Percentiles rank a stretch among this genome's conserved stretches.
Conservation (phyloP, 2,113 vertebrate genomes). For the Odontesthes bonariensis region DNA sequence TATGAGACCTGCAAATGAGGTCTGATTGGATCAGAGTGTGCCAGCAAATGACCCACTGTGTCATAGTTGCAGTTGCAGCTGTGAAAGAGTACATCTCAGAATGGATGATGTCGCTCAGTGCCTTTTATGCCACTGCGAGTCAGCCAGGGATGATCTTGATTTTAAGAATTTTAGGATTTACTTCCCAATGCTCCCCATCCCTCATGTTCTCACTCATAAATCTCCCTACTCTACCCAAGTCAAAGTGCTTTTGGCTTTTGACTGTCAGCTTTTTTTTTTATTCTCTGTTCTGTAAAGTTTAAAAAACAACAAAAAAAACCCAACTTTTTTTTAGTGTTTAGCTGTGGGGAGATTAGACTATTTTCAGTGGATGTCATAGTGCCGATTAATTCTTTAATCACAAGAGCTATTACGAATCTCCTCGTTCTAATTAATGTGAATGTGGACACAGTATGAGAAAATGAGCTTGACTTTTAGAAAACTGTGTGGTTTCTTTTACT, state of each 20-base stretch:
- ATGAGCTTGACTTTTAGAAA: conserved; percentile 6
- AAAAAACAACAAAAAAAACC: conserved; percentile 6
- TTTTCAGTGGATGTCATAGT: conserved; percentile 7
- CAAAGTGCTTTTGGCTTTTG: conserved; percentile 47
- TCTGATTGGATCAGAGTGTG: conserved; percentile 38
- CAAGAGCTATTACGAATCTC: neutral
- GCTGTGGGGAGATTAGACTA: neutral
- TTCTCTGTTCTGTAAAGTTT: conserved; percentile 45
- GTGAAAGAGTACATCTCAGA: conserved; percentile 4
- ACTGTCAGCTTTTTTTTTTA: conserved; percentile 45
- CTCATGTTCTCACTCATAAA: conserved; percentile 49
- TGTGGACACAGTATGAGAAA: neutral
- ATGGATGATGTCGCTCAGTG: conserved; percentile 9
- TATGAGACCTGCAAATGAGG: conserved; percentile 27
- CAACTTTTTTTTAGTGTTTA: conserved; percentile 2
- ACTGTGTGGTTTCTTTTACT: neutral
- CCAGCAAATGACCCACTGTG: conserved; percentile 22
- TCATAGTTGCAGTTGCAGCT: conserved; percentile 7
- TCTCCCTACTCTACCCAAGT: conserved; percentile 49
- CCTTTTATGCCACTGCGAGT: conserved; percentile 11
- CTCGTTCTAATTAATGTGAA: conserved; percentile 20
- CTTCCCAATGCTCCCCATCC: conserved; percentile 29
- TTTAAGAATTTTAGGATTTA: conserved; percentile 33
- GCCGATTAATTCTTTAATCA: neutral
- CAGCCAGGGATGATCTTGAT: conserved; percentile 36